Evolutionary conservation across 2,888 invertebrate genomes (phyloP).

Genomic region (Palloptera scutellata): DNA sequence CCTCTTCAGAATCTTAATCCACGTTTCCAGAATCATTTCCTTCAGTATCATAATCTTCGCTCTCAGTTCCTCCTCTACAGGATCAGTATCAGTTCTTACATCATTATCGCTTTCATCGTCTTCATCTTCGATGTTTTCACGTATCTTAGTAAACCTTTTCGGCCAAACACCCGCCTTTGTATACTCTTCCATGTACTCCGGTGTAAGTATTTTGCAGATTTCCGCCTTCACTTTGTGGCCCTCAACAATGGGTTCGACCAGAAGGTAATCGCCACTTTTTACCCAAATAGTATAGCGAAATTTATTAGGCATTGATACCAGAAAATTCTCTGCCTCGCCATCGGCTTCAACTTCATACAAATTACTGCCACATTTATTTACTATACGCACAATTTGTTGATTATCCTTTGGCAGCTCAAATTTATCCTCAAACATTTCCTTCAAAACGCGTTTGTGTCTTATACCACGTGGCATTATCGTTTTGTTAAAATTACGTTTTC

Average conservation of each 20-base stretch:
- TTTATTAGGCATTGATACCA: conserved; percentile 94
- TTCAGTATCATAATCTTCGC: conserved; percentile 35
- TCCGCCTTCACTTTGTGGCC: conserved; percentile 95
- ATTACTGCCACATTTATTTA: too few species aligned
- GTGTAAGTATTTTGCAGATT: conserved; percentile 78
- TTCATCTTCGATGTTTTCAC: conserved; percentile 55
- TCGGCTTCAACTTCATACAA: too few species aligned
- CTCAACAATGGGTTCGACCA: conserved; percentile 90
- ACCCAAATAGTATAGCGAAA: conserved; percentile 94
- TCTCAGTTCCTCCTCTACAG: conserved; percentile 42
- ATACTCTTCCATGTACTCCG: conserved; percentile 73
- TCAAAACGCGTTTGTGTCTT: conserved; percentile 82
- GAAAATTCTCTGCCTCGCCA: too few species aligned
- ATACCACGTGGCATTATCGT: conserved; percentile 79
- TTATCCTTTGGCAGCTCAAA: conserved; percentile 76
- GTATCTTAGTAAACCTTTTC: conserved; percentile 56
- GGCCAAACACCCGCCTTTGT: conserved; percentile 71
- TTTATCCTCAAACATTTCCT: conserved; percentile 79
- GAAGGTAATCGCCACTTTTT: conserved; percentile 86
- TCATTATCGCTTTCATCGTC: conserved; percentile 48
- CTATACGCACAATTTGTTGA: too few species aligned
- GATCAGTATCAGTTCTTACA: conserved; percentile 49
- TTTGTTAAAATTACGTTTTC: too few species aligned
- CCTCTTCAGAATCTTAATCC: too few species aligned
- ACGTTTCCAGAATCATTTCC: too few species aligned